Evolutionary conservation across 23 tunicate species (phyloP).

Genomic region (Phallusia fumigata): DNA sequence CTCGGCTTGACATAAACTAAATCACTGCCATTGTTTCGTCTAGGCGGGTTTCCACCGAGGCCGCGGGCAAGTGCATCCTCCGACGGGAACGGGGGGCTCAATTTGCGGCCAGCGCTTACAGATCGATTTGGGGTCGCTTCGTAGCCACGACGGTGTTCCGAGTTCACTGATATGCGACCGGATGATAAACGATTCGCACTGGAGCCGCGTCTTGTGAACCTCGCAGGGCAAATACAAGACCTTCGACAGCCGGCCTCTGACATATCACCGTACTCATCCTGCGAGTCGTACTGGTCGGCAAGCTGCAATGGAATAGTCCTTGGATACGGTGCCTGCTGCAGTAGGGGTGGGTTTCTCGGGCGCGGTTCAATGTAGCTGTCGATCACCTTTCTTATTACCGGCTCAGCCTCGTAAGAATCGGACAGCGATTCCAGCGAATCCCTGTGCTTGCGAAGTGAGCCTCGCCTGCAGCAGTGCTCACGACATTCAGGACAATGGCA

Average conservation of each 20-base stretch:
- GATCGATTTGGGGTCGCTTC: constrained; percentile 23
- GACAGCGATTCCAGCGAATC: not conserved
- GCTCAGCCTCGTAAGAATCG: not conserved
- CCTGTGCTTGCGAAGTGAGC: not conserved
- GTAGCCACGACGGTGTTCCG: constrained; percentile 15
- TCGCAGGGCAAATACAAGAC: constrained; percentile 14
- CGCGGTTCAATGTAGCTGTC: not conserved
- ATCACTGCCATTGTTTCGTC: constrained; percentile 11
- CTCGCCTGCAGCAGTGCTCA: not conserved
- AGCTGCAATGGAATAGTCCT: not conserved
- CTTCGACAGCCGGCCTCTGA: not conserved
- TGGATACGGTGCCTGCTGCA: not conserved
- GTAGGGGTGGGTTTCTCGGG: not conserved
- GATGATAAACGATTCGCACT: constrained; percentile 31
- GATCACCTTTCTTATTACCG: not conserved
- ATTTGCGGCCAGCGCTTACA: constrained; percentile 32
- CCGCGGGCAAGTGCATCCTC: constrained; percentile 37
- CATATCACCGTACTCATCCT: not conserved
- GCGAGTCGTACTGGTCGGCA: not conserved
- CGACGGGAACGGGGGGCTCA: constrained; percentile 62
- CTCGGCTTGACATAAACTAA: constrained; percentile 31
- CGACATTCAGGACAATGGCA: not conserved
- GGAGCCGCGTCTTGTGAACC: constrained; percentile 18
- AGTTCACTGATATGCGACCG: constrained; percentile 11
- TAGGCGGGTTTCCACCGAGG: not conserved